phyloP scores from a whole-genome alignment of 2,113 vertebrate species.

The Lamprotornis superbus region DNA sequence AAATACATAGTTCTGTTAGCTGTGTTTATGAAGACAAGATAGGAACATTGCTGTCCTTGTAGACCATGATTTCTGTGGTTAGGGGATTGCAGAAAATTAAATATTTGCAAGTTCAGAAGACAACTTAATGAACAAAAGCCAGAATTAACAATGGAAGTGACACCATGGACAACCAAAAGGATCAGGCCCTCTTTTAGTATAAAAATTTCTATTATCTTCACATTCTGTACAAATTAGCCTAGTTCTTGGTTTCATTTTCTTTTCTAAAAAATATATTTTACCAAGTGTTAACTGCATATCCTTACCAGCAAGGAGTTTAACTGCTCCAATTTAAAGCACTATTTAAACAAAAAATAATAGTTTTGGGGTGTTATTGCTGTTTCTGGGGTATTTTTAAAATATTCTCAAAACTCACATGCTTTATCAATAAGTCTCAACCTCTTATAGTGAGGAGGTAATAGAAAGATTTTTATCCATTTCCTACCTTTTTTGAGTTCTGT shows the following conservation, averaged over 20 bases:
- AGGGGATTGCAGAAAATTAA: not conserved
- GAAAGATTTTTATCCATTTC: not conserved
- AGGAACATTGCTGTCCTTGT: not conserved
- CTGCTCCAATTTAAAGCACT: not conserved
- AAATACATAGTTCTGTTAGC: not conserved
- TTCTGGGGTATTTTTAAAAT: not conserved
- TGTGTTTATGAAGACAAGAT: not conserved
- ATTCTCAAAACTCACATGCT: not conserved
- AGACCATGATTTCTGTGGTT: not conserved
- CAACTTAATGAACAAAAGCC: not conserved
- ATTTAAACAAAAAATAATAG: not conserved
- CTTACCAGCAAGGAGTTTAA: not conserved
- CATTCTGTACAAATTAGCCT: not conserved
- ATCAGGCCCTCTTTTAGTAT: rapidly evolving
- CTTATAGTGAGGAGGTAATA: rapidly evolving
- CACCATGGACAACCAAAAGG: not conserved
- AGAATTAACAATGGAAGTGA: not conserved
- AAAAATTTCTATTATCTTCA: not conserved
- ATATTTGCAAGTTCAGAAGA: not conserved
- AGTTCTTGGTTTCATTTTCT: not conserved
- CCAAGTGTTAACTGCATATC: not conserved
- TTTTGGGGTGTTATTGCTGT: not conserved
- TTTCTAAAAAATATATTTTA: not conserved
- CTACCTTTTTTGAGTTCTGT: not conserved
- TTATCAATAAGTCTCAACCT: not conserved